phyloP scores from a whole-genome alignment of 2,113 vertebrate species.

The Agapornis roseicollis region DNA sequence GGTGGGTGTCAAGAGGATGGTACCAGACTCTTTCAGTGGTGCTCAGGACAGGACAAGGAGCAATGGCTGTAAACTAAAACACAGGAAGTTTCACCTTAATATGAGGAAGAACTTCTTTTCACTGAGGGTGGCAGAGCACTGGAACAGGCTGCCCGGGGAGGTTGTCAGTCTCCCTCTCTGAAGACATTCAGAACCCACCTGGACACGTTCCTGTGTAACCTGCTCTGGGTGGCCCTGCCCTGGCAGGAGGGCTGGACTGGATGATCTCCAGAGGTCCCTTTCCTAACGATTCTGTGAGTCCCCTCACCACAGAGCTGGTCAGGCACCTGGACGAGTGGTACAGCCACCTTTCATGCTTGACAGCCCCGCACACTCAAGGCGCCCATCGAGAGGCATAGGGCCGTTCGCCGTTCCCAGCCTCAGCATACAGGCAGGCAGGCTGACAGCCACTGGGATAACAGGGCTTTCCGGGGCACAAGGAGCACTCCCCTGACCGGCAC shows the following conservation, averaged over 20 bases:
- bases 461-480: rapidly evolving
- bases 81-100: not conserved
- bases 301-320: not conserved
- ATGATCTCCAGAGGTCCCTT: not conserved
- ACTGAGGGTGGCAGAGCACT: not conserved
- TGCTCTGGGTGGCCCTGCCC: not conserved
- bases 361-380: not conserved
- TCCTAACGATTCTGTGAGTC: not conserved
- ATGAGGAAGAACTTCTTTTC: not conserved
- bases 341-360: not conserved
- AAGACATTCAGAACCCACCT: not conserved
- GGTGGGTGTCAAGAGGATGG: not conserved
- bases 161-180: not conserved
- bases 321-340: not conserved
- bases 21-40: not conserved
- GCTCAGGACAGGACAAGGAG: not conserved
- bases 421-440: not conserved
- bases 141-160: not conserved
- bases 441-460: no score
- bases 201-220: not conserved
- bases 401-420: not conserved
- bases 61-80: not conserved
- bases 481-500: rapidly evolving
- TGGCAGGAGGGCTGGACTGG: not conserved
- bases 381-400: no score